Conservation (phyloP, 1,140 invertebrate genomes). For the Conus ventricosus region DNA sequence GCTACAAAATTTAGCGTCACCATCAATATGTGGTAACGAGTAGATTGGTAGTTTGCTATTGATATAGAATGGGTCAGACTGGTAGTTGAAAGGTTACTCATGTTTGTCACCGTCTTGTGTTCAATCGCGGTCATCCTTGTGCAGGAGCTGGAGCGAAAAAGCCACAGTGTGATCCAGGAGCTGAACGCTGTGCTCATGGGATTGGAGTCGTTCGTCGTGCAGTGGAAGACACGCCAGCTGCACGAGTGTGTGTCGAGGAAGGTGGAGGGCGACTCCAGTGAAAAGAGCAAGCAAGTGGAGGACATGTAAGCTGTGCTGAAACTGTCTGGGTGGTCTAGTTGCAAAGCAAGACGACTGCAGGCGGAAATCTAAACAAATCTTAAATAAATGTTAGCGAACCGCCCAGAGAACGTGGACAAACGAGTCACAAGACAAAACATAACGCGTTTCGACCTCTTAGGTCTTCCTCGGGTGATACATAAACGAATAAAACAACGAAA, state of each 20-base stretch:
- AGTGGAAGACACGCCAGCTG: slow-evolving; percentile 3
- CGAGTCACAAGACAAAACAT: no score
- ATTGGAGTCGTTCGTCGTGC: neutral
- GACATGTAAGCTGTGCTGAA: neutral
- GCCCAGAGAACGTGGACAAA: no score
- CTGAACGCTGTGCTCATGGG: neutral
- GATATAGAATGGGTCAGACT: neutral
- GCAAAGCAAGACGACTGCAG: no score
- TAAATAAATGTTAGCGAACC: no score
- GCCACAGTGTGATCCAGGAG: neutral
- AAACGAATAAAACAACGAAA: no score
- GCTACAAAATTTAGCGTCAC: neutral
- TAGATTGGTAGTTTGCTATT: no score
- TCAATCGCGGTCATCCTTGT: neutral
- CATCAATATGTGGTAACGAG: neutral
- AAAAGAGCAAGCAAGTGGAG: neutral
- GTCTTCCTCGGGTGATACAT: no score
- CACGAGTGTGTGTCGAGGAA: neutral
- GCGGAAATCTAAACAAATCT: no score
- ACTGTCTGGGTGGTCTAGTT: neutral
- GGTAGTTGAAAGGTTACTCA: neutral
- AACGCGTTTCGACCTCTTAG: no score
- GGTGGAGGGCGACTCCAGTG: neutral
- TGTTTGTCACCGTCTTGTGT: no score
- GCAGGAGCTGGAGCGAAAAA: neutral